phyloP scores from a whole-genome alignment of 2,888 invertebrate genomes.

The Cephus nigrinus region DNA sequence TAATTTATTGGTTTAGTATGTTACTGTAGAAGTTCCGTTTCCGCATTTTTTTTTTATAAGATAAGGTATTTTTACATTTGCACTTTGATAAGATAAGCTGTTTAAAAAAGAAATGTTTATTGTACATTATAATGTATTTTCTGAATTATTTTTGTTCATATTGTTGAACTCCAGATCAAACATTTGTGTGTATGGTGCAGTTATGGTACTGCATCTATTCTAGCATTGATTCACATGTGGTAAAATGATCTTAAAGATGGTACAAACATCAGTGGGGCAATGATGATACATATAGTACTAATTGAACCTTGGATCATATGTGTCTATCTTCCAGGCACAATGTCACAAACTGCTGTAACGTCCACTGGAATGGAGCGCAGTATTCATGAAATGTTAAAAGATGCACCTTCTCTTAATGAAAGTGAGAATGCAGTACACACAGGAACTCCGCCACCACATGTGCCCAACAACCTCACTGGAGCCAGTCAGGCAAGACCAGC shows the following conservation, averaged over 20 bases:
- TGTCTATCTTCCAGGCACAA: conserved; percentile 3
- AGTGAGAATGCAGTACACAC: conserved; percentile 81
- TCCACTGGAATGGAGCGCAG: conserved; percentile 71
- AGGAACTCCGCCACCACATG: conserved; percentile 74
- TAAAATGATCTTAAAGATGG: neutral
- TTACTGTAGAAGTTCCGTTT: neutral
- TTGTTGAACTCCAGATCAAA: neutral
- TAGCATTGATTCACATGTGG: neutral
- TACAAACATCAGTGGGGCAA: neutral
- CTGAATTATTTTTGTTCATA: neutral
- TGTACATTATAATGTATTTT: neutral
- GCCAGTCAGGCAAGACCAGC: conserved; percentile 72
- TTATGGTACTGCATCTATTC: neutral
- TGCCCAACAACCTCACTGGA: conserved; percentile 50
- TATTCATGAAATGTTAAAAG: conserved; percentile 89
- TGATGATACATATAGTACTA: neutral
- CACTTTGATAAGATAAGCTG: neutral
- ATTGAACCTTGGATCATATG: neutral
- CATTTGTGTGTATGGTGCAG: neutral
- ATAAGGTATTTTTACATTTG: neutral
- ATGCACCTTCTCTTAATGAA: conserved; percentile 82
- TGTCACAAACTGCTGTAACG: conserved; percentile 21
- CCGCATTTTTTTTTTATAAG: neutral
- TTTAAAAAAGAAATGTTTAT: neutral
- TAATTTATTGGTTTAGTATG: neutral